These are phyloP conservation scores for Erinaceus europaeus DNA, from an alignment of 2,113 vertebrate genomes.

Conservation along the genomic window DNA sequence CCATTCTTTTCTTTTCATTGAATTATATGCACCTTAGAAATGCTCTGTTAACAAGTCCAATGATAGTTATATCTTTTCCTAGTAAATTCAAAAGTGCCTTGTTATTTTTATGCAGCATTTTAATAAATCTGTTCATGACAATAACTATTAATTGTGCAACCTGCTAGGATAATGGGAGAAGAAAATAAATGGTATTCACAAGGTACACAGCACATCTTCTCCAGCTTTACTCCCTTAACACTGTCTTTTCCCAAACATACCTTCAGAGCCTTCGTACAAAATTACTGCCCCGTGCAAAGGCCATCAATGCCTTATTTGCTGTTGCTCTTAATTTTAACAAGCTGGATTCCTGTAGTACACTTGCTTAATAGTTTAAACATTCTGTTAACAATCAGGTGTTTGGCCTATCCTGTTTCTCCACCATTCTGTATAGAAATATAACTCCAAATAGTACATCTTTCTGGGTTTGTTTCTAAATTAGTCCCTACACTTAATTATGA, in stretches of 20 bases:
- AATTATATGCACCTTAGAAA: background rate
- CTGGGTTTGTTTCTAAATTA: conserved; percentile 96
- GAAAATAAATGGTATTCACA: background rate
- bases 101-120: conserved; percentile 23
- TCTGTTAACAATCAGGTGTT: conserved; percentile 84
- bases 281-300: conserved; percentile 59
- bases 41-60: conserved; percentile 45
- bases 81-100: conserved; percentile 12
- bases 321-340: conserved; percentile 80
- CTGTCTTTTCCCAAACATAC: conserved; percentile 73
- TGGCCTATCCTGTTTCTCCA: conserved; percentile 80
- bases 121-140: conserved; percentile 9
- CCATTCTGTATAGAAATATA: conserved; percentile 83
- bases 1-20: conserved; percentile 25
- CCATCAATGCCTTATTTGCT: conserved; percentile 74
- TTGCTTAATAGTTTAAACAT: conserved; percentile 84
- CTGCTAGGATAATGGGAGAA: conserved; percentile 18
- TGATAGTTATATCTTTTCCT: conserved; percentile 8
- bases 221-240: background rate
- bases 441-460: conserved; percentile 88
- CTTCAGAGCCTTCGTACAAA: conserved; percentile 75
- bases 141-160: conserved; percentile 1
- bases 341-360: conserved; percentile 78
- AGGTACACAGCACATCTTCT: background rate
- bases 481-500: conserved; percentile 99